Evolutionary conservation across 92 coral and sea anemone species (phyloP).

Genomic region (Parazoanthus darwini): DNA sequence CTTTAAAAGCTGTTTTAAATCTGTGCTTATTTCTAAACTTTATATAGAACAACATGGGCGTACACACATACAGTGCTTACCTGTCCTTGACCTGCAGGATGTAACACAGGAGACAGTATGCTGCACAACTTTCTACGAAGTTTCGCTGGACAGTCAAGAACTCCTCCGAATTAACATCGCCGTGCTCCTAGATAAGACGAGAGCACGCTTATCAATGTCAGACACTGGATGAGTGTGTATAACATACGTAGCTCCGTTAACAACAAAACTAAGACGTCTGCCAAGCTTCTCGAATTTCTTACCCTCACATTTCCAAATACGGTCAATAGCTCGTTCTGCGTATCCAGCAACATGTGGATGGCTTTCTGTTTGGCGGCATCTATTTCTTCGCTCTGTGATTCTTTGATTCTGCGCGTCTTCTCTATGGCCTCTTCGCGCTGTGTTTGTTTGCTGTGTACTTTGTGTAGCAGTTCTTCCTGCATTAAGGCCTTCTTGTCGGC

Average conservation of each 20-base stretch:
- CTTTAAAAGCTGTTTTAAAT: too few species aligned
- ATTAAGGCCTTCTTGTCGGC: conserved; percentile 74
- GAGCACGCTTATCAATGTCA: too few species aligned
- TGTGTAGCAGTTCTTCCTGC: conserved; percentile 91
- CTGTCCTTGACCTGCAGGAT: conserved; percentile 98
- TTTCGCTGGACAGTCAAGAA: conserved; percentile 95
- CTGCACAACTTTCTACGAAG: conserved; percentile 97
- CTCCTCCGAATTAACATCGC: conserved; percentile 90
- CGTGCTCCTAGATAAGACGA: conserved; percentile 75
- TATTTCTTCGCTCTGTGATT: conserved; percentile 47
- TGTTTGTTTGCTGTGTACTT: conserved; percentile 65
- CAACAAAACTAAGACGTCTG: too few species aligned
- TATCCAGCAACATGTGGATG: conserved; percentile 77
- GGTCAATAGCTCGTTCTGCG: conserved; percentile 81
- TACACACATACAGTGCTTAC: conserved; percentile 33
- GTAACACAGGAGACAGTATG: conserved; percentile 93
- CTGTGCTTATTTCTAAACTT: too few species aligned
- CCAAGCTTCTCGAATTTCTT: not conserved
- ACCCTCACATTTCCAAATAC: conserved; percentile 73
- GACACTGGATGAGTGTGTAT: too few species aligned
- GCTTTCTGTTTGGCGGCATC: conserved; percentile 72
- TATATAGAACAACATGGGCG: not conserved
- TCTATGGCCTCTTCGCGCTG: conserved; percentile 71
- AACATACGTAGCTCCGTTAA: too few species aligned
- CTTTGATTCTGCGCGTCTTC: conserved; percentile 77